Evolutionary conservation across 1,140 invertebrate species (phyloP), one percentile per base, ranked within the genome.

Genomic region (Ceratina calcarata): DNA sequence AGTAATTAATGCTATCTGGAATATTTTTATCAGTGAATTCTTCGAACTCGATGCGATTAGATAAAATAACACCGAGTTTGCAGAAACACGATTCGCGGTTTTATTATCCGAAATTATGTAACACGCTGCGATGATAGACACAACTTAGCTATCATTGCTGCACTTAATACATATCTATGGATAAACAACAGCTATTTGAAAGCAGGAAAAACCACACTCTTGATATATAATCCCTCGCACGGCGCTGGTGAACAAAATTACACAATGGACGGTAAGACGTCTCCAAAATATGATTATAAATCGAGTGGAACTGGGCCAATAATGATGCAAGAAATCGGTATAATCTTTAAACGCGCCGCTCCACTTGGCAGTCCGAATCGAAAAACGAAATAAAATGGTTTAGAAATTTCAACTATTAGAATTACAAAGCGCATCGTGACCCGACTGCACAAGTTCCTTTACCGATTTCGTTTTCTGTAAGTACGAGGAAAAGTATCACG

Each of bases 401-500:
- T 86, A 87, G 81, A 89, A 87, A 88, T 86, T 82, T 51, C 24
- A 18, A 18, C 68, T 24, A 68, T 84, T 86, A 83, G 78, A 88
- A 83, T 86, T 83, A 77, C 82, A 82, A 87, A 87, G 78, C 66
- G 12, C 8, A 27, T 60, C 82, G 82, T 86, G 84, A 86, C 62
- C 6, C 20, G 72, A 83, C 20, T 86, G 37, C 12, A 4, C 2
- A n/a, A 53, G n/a, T 32, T 73, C 58, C 60, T 79, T n/a, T 82
- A 65, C 64, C 58, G 76, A 78, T 88, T 87, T 85, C 69, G 61
- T 87, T 61, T 24, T 80, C n/a, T 58, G 27, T 45, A 6, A 45
- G 37, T 16, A 60, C 20, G 22, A 18, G 37, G 1, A 20, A 72
- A 73, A 65, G 77, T 64, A 53, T 68, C 58, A 12, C 69, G 51